These are phyloP conservation scores for Umimayanthus kanabou DNA, from an alignment of 92 coral and sea anemone species.

Conservation along the genomic window DNA sequence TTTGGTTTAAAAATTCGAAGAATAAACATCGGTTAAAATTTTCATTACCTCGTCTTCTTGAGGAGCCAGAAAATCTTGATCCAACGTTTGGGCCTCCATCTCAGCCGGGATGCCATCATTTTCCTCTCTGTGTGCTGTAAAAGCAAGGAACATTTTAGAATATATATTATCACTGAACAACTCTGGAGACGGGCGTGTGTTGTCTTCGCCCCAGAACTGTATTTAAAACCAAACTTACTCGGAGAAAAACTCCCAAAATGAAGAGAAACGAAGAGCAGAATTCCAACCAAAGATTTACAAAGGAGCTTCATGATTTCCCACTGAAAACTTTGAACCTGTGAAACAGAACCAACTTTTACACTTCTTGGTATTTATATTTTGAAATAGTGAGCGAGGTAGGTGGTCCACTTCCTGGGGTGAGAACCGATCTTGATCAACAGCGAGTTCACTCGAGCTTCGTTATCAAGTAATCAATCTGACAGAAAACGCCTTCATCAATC, in stretches of 20 bases:
- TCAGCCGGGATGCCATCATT: neutral
- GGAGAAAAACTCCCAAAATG: slow-evolving; percentile 13
- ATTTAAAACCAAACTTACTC: neutral
- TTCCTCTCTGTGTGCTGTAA: neutral
- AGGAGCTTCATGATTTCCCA: slow-evolving; percentile 24
- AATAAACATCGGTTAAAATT: neutral
- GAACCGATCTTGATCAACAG: neutral
- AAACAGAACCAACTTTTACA: neutral
- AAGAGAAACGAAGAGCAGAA: neutral
- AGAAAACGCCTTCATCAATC: neutral
- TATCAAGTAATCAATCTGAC: neutral
- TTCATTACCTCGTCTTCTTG: slow-evolving; percentile 6
- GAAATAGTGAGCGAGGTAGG: neutral
- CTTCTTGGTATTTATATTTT: neutral
- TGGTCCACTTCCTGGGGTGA: neutral
- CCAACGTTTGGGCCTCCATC: neutral
- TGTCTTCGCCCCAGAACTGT: neutral
- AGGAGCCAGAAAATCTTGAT: neutral
- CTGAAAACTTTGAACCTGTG: neutral
- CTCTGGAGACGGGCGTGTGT: neutral
- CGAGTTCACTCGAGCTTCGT: neutral
- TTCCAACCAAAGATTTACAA: neutral
- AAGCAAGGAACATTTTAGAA: neutral
- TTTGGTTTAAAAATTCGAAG: neutral
- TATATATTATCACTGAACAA: neutral